Percentiles rank a stretch among this genome's conserved stretches.
Conservation (phyloP, 2,113 vertebrate genomes). For the Otocyon megalotis region DNA sequence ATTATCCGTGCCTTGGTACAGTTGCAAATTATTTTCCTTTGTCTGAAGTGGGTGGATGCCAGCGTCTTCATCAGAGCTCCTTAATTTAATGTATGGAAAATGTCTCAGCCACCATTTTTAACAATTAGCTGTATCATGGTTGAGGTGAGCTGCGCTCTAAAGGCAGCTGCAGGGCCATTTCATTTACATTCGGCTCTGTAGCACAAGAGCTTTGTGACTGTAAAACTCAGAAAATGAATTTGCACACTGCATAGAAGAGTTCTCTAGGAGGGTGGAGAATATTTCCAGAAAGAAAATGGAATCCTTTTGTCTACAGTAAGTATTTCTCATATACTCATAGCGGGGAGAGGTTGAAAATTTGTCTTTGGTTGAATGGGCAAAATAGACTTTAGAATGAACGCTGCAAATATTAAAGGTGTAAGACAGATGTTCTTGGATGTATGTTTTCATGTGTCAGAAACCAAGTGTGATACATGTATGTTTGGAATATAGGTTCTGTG, state of each 20-base stretch:
- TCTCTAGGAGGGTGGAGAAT: slow-evolving; percentile 84
- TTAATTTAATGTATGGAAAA: slow-evolving; percentile 84
- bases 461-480: not conserved
- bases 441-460: slow-evolving; percentile 45
- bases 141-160: slow-evolving; percentile 67
- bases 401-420: not conserved
- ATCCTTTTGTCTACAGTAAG: slow-evolving; percentile 89
- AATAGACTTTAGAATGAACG: slow-evolving; percentile 60
- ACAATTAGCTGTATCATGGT: slow-evolving; percentile 83
- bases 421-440: not conserved
- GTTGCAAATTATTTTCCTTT: slow-evolving; percentile 89
- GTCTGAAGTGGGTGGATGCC: slow-evolving; percentile 87
- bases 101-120: slow-evolving; percentile 77
- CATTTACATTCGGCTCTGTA: slow-evolving; percentile 72
- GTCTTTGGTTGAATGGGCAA: slow-evolving; percentile 51
- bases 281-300: slow-evolving; percentile 86
- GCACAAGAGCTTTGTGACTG: slow-evolving; percentile 76
- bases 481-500: slow-evolving; percentile 45
- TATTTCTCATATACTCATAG: slow-evolving; percentile 66
- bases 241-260: slow-evolving; percentile 74
- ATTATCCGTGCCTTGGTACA: slow-evolving; percentile 79
- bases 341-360: slow-evolving; percentile 81
- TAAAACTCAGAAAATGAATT: slow-evolving; percentile 75
- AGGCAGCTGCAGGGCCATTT: slow-evolving; percentile 83
- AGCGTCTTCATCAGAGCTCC: slow-evolving; percentile 83